Evolutionary conservation across 2,797 vertebrate species (phyloP).

Genomic region (Eulemur mongoz): DNA sequence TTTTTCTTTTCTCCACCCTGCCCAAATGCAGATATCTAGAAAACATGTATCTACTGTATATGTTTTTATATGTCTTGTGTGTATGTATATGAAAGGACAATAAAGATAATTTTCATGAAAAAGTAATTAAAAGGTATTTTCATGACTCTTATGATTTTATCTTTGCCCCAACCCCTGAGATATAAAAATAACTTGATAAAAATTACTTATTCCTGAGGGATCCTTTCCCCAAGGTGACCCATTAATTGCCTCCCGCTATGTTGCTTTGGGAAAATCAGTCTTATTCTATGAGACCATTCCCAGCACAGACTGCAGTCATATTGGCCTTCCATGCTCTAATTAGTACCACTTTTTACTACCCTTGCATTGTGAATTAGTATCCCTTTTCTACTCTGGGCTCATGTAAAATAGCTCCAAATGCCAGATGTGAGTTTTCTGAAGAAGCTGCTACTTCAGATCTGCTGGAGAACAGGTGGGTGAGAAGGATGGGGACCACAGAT

Average conservation of each 20-base stretch:
- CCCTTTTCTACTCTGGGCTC: not conserved
- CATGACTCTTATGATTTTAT: not conserved
- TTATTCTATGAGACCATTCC: not conserved
- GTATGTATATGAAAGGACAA: not conserved
- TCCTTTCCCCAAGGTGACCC: not conserved
- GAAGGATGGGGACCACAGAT: not conserved
- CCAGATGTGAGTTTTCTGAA: not conserved
- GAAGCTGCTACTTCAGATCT: constrained; percentile 5
- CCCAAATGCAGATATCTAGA: not conserved
- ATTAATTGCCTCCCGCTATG: not conserved
- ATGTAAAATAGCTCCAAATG: not conserved
- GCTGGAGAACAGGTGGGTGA: not conserved
- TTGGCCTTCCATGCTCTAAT: not conserved
- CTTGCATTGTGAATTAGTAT: not conserved
- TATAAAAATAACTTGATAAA: not conserved
- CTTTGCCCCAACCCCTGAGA: not conserved
- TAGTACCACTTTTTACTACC: not conserved
- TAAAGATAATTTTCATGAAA: not conserved
- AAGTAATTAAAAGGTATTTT: not conserved
- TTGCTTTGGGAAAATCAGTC: constrained; percentile 11
- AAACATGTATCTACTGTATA: not conserved
- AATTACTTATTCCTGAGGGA: not conserved
- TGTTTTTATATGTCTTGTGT: not conserved
- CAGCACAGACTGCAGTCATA: not conserved
- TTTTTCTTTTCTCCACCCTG: not conserved